Conservation (phyloP, 2,113 vertebrate genomes). For the Todiramphus chloris region DNA sequence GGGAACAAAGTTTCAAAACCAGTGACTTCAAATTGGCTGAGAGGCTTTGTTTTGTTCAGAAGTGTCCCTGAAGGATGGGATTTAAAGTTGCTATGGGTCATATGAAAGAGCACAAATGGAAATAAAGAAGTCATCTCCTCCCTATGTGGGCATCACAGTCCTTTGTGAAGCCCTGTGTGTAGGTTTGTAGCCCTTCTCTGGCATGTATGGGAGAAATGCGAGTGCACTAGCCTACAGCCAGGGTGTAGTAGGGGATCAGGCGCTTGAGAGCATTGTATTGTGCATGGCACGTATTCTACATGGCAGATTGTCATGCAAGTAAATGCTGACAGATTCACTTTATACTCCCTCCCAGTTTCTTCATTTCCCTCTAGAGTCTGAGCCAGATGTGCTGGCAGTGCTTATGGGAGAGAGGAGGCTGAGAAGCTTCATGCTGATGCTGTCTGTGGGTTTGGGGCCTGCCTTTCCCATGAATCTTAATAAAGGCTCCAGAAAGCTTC, state of each 20-base stretch:
- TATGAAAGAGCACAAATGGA: background rate
- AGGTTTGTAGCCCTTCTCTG: background rate
- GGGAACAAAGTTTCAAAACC: background rate
- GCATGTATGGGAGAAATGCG: background rate
- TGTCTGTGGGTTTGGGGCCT: constrained; percentile 36
- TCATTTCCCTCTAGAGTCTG: constrained; percentile 13
- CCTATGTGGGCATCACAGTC: background rate
- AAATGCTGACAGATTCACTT: constrained; percentile 53
- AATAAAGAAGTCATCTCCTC: background rate
- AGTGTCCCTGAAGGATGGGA: background rate
- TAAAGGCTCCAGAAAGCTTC: constrained; percentile 53
- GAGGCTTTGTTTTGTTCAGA: background rate
- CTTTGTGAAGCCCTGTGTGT: background rate
- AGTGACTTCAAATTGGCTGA: background rate
- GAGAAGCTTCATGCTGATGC: constrained; percentile 18
- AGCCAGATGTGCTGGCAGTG: constrained; percentile 59
- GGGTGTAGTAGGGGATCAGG: constrained; percentile 9
- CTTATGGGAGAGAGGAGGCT: constrained; percentile 7
- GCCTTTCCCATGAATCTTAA: constrained; percentile 49
- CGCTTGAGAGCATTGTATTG: background rate
- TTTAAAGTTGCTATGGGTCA: background rate
- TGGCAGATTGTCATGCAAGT: constrained; percentile 39
- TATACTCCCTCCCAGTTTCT: background rate
- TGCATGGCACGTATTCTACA: background rate
- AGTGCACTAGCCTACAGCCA: constrained; percentile 15